Base-by-base conservation (phyloP, 1,140 invertebrate species). In the Solen grandis region DNA sequence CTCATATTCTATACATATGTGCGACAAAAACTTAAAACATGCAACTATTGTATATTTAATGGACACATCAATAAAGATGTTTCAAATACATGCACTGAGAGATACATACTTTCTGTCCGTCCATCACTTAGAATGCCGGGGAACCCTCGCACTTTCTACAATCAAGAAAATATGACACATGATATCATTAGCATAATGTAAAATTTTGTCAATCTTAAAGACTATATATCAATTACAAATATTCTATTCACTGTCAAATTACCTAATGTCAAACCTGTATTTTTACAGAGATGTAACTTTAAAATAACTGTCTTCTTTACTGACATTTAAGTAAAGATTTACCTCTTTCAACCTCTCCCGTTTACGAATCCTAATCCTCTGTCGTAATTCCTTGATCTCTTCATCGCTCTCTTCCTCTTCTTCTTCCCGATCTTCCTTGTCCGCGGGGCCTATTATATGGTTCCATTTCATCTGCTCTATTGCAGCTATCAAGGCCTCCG, bases 401-500 rank as follows among this genome's bases (percentile, higher is more conserved):
- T 95, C 95, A 86, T 96, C 95, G 70, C 94, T 95, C 70, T 95
- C 95, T 38, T 92, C 89, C 25, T 87, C 89, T 8, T 93, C 79
- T 5, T 84, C 84, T 36, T 66, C 81, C 33, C 78, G 74, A 13
- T 65, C 73, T 2, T 54, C 52, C 14, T 46, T n/a, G 33, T 83
- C 52, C 10, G 55, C 36, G 77, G 87, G 83, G n/a, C 60, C 54
- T 19, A 91, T 86, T 13, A 88, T 59, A 65, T 89, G 89, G 59
- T 90, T 91, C 89, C 90, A 92, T 70, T 90, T 89, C 88, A 90
- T 92, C 76, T 93, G 91, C 91, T 97, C 96, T 70, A 97, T 96
- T 41, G 95, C 96, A 59, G 96, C 94, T 85, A 97, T 97, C 85
- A 97, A 94, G 0, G 96, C 96, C 92, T 97, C 96, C 10, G 95